Conservation (phyloP, 2,888 invertebrate species). For the Noctuana brunneofusca region DNA sequence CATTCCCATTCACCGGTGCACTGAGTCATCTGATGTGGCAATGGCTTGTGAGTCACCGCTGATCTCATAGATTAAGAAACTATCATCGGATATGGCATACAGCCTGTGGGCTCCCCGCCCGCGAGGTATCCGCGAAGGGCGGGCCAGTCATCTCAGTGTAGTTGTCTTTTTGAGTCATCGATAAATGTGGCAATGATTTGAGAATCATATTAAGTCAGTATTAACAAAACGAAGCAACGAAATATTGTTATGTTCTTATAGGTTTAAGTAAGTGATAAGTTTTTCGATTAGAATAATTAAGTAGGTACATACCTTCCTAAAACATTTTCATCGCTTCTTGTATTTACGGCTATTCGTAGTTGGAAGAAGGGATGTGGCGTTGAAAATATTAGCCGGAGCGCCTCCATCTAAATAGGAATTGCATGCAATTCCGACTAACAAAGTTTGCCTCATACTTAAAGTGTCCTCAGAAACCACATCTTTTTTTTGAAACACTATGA, state of each 20-base stretch:
- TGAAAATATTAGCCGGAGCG: too few relatives aligned
- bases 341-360: too few relatives aligned
- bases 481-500: too few relatives aligned
- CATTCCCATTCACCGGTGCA: constrained; percentile 62
- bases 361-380: too few relatives aligned
- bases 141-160: constrained; percentile 9
- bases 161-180: constrained; percentile 32
- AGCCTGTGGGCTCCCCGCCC: constrained; percentile 23
- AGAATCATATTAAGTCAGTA: neutral
- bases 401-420: too few relatives aligned
- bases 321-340: too few relatives aligned
- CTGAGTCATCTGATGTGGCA: constrained; percentile 79
- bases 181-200: constrained; percentile 11
- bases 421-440: too few relatives aligned
- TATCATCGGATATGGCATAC: constrained; percentile 51
- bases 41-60: constrained; percentile 70
- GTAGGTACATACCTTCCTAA: too few relatives aligned
- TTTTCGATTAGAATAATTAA: too few relatives aligned
- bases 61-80: constrained; percentile 61
- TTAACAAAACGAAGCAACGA: neutral
- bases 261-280: too few relatives aligned
- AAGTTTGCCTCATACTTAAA: too few relatives aligned
- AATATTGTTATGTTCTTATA: neutral
- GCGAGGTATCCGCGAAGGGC: constrained; percentile 16
- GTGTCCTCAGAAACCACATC: too few relatives aligned